Percentiles rank a stretch among this genome's conserved stretches.
Evolutionary conservation across 2,113 vertebrate genomes (phyloP).

Genomic region (Lasiurus cinereus): DNA sequence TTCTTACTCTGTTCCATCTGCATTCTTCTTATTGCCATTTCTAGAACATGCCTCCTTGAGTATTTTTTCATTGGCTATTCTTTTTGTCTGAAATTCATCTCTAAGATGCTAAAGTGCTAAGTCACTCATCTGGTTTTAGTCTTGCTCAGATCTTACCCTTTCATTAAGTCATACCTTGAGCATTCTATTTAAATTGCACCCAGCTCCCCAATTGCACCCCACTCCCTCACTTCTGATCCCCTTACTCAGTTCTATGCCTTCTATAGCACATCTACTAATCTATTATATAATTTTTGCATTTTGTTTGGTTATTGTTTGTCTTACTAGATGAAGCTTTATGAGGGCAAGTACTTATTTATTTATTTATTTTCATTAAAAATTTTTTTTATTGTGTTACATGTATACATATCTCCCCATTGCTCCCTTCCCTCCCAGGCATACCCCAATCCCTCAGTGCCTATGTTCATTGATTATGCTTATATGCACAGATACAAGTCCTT

Average conservation of each 20-base stretch:
- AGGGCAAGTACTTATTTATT: conserved; percentile 2
- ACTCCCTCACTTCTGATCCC: neutral
- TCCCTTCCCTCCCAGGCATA: no score
- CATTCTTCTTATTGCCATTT: neutral
- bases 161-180: neutral
- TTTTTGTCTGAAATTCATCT: conserved; percentile 19
- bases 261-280: neutral
- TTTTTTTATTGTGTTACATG: no score
- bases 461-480: no score
- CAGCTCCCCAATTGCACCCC: neutral
- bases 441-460: no score
- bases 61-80: neutral
- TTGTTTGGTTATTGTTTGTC: neutral
- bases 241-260: neutral
- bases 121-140: neutral
- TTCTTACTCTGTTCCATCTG: neutral
- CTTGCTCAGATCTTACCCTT: neutral
- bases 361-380: neutral
- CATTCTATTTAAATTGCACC: neutral
- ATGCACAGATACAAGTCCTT: no score
- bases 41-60: neutral
- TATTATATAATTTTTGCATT: neutral
- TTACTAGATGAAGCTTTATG: neutral
- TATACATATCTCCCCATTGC: no score
- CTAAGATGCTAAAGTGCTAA: neutral